Base-by-base conservation (phyloP, 2,888 invertebrate species). In the Teinopalpus imperialis region DNA sequence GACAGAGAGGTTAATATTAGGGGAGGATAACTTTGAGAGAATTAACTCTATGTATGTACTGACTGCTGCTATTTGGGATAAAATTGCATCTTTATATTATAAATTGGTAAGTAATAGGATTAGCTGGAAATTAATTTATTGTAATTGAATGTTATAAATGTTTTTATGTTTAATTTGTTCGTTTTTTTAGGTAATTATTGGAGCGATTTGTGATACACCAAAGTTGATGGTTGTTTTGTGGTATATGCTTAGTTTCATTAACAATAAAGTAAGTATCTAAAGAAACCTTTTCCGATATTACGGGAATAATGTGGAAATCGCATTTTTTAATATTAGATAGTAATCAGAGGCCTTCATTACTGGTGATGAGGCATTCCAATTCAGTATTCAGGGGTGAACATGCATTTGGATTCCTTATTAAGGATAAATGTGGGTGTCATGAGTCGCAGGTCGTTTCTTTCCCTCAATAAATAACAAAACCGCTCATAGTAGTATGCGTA, bases 151-250 rank as follows among this genome's bases (percentile, higher is more conserved):
- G 13, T 6, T 13, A 4, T 2, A 2, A n/a, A 6, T 7, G 1
- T 1, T 13, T 13, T 13, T 14, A n/a, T 29, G 1, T 3, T 29
- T 7, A 1, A 9, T 0, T 9, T 14, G 13, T 1, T 29, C 7
- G 12, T 13, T 29, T 12, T 31, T 31, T 6, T 3, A 36, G 36
- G 4, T 18, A 14, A 7, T 27, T 3, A 1, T 37, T 18, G 16
- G 6, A 6, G 36, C 10, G 2, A 2, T 37, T 3, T 37, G 21
- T 26, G 10, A 37, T 27, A 26, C 36, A 18, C 36, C 36, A 13
- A 37, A 37, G 4, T n/a, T 37, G 3, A 37, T 37, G 36, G 6
- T 26, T 16, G 6, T 37, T 7, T 7, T 37, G 3, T 37, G 36
- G 36, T 9, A 7, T 5, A 1, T 18, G 3, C 1, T 26, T 3